phyloP scores from a whole-genome alignment of 2,888 invertebrate genomes.

The Aromia moschata region DNA sequence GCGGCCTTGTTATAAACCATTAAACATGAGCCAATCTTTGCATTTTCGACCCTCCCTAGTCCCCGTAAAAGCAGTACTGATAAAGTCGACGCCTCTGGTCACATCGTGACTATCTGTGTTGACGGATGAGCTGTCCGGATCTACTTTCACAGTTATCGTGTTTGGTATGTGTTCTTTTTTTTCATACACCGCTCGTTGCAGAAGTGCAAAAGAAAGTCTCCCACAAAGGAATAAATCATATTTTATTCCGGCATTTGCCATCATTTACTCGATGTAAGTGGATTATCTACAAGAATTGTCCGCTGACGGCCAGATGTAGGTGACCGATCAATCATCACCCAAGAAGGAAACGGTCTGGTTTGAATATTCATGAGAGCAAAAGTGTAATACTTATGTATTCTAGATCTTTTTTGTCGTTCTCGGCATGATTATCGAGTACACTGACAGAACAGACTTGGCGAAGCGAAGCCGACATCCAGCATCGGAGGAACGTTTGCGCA shows the following conservation, averaged over 20 bases:
- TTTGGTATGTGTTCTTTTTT: constrained; percentile 7
- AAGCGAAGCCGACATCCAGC: too few relatives aligned
- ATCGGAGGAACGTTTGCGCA: too few relatives aligned
- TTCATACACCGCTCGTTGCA: not conserved
- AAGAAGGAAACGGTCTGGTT: not conserved
- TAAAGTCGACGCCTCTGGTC: too few relatives aligned
- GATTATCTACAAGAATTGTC: not conserved
- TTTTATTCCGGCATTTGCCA: constrained; percentile 2
- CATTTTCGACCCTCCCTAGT: too few relatives aligned
- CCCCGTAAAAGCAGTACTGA: too few relatives aligned
- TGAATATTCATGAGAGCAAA: not conserved
- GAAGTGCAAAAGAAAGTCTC: constrained; percentile 8
- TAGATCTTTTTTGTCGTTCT: too few relatives aligned
- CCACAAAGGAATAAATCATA: constrained; percentile 10
- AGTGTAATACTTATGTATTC: not conserved
- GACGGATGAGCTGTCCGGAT: constrained; percentile 8
- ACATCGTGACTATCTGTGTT: too few relatives aligned
- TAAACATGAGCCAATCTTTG: too few relatives aligned
- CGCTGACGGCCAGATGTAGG: not conserved
- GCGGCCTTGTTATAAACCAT: too few relatives aligned
- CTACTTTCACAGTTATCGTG: constrained; percentile 19
- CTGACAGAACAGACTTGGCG: too few relatives aligned
- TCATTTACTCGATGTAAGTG: not conserved
- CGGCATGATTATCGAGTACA: too few relatives aligned
- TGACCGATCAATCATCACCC: not conserved